These are phyloP conservation scores for Nymphalis urticae DNA, from an alignment of 2,888 invertebrate genomes.

Conservation along the genomic window DNA sequence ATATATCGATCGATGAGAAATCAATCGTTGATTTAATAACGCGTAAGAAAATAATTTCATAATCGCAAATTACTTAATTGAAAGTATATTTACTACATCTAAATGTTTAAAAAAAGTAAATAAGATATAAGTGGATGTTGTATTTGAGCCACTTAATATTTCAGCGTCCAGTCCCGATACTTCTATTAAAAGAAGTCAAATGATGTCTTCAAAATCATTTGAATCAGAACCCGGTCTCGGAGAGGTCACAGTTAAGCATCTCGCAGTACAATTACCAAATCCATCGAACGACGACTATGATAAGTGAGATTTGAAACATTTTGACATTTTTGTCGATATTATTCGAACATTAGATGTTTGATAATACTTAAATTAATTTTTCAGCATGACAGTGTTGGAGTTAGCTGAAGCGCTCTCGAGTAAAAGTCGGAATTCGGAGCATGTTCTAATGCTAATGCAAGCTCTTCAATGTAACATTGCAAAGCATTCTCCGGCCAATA, in stretches of 20 bases:
- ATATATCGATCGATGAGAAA: constrained; percentile 25
- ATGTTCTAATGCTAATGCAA: constrained; percentile 57
- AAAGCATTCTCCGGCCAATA: constrained; percentile 49
- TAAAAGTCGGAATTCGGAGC: constrained; percentile 50
- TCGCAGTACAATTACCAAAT: constrained; percentile 63
- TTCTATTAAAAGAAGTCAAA: constrained; percentile 47
- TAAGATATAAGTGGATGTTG: neutral
- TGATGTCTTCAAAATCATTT: constrained; percentile 49
- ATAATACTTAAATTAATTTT: constrained; percentile 13
- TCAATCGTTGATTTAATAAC: constrained; percentile 16
- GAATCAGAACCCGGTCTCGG: constrained; percentile 48
- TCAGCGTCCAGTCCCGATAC: constrained; percentile 56
- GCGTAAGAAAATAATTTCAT: constrained; percentile 15
- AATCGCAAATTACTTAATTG: too few species aligned
- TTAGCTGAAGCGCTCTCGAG: constrained; percentile 61
- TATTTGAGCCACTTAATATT: constrained; percentile 15
- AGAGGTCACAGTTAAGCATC: constrained; percentile 61
- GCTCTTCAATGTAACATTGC: constrained; percentile 63
- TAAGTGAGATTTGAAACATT: constrained; percentile 48
- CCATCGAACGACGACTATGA: constrained; percentile 50
- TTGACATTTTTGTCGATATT: too few species aligned
- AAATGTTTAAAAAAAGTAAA: neutral
- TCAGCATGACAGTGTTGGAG: constrained; percentile 65
- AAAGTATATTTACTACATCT: too few species aligned
- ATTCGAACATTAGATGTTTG: too few species aligned